Base-by-base conservation (phyloP, 2,888 invertebrate species). In the Drosophila suboccidentalis region DNA sequence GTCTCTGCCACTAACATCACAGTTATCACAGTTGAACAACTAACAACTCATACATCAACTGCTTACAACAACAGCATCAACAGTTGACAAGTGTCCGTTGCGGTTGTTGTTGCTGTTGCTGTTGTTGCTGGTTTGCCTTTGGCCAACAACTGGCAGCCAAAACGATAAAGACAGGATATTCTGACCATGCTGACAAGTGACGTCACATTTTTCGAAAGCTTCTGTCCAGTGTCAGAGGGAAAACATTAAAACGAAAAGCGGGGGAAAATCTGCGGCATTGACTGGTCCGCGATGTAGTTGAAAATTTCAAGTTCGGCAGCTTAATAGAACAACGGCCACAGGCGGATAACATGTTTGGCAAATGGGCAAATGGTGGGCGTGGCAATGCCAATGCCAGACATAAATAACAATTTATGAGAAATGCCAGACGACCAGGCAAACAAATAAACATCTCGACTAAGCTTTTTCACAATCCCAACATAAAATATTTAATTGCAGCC, bases 371-470 rank as follows among this genome's bases (percentile, higher is more conserved):
- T 5, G 49, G 34, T 53, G 43, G 61, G 61, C 61, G 55, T 44
- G 68, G 78, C 64, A 44, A 29, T 22, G 49, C 77, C 70, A 60
- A 5, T 38, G 54, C 49, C 77, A 69, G 69, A 75, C 82, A 82
- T 77, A 82, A 82, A 81, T 82, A 71, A 79, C 69, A 77, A 79
- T 80, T 82, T 83, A 80, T 74, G 64, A 76, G 75, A 57, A 71
- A 61, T 53, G 67, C 74, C 77, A 82, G 79, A 79, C 82, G 62
- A 57, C 65, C 63, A 65, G 34, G 63, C 78, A 82, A 79, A 81
- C 75, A 81, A 72, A 82, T 67, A 75, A 72, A 75, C 72, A 69
- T 47, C 62, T 51, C 17, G 36, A 57, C 53, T 67, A 65, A 78
- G 66, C 67, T 64, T 59, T 44, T 63, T 51, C 64, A 22, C 63